Evolutionary conservation across 2,113 vertebrate genomes (phyloP).

Genomic region (Macrotis lagotis): DNA sequence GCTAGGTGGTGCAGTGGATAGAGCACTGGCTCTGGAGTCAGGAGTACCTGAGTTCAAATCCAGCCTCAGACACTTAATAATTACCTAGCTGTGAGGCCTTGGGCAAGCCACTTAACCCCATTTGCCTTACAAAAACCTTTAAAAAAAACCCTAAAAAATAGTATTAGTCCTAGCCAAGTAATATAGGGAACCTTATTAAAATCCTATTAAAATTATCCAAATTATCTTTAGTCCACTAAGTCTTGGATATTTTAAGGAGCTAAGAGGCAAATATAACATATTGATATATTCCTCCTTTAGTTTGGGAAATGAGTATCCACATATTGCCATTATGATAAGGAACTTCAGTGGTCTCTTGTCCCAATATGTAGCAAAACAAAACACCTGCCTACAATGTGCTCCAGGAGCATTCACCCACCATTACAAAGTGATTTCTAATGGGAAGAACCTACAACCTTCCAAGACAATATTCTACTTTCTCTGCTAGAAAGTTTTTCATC

Average conservation of each 20-base stretch:
- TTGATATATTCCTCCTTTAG: background rate
- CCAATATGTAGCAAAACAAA: background rate
- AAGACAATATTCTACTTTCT: background rate
- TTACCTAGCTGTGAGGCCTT: too few species aligned
- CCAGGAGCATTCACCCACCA: background rate
- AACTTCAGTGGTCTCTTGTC: background rate
- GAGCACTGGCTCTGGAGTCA: too few species aligned
- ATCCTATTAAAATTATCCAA: background rate
- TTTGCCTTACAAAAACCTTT: too few species aligned
- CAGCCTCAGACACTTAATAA: too few species aligned
- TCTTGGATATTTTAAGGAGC: background rate
- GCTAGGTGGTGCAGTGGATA: too few species aligned
- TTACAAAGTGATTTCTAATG: background rate
- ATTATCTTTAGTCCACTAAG: background rate
- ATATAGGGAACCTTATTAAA: background rate
- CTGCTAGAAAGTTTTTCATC: background rate
- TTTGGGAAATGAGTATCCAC: background rate
- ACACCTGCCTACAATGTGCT: background rate
- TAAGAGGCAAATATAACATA: background rate
- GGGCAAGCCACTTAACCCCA: too few species aligned
- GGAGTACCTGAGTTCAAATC: too few species aligned
- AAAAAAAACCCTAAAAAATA: too few species aligned
- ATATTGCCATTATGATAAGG: background rate
- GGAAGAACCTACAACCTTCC: background rate
- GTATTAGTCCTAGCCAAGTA: background rate